These are phyloP conservation scores for Deroptyus accipitrinus DNA, from an alignment of 2,113 vertebrate species.

Conservation along the genomic window DNA sequence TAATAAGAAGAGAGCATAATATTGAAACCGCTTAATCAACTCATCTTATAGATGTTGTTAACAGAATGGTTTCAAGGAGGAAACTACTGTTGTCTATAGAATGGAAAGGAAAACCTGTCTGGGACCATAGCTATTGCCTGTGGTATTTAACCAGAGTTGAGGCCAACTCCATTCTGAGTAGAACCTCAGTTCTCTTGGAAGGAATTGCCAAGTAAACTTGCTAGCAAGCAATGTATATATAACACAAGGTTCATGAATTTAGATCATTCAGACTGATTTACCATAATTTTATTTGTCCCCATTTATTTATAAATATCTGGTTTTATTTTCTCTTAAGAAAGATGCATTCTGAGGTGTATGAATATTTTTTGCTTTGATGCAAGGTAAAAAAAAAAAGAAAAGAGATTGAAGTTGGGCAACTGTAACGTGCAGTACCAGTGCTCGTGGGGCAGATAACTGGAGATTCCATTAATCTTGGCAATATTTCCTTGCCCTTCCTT, in stretches of 20 bases:
- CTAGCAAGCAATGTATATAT: neutral
- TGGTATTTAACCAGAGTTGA: neutral
- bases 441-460: neutral
- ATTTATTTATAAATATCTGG: neutral
- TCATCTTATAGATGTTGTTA: neutral
- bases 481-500: neutral
- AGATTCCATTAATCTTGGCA: neutral
- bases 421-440: neutral
- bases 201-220: neutral
- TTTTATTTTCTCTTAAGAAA: neutral
- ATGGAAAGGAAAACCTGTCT: neutral
- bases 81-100: neutral
- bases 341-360: neutral
- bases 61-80: neutral
- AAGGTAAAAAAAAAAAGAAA: neutral
- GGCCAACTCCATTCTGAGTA: neutral
- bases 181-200: neutral
- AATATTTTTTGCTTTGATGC: neutral
- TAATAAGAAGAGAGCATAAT: neutral
- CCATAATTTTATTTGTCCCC: neutral
- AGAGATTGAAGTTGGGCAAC: neutral
- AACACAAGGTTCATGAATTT: neutral
- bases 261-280: neutral
- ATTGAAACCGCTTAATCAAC: neutral
- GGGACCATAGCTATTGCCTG: neutral